These are phyloP conservation scores for Microcebus tavaratra DNA, from an alignment of 2,113 vertebrate genomes.

Conservation along the genomic window DNA sequence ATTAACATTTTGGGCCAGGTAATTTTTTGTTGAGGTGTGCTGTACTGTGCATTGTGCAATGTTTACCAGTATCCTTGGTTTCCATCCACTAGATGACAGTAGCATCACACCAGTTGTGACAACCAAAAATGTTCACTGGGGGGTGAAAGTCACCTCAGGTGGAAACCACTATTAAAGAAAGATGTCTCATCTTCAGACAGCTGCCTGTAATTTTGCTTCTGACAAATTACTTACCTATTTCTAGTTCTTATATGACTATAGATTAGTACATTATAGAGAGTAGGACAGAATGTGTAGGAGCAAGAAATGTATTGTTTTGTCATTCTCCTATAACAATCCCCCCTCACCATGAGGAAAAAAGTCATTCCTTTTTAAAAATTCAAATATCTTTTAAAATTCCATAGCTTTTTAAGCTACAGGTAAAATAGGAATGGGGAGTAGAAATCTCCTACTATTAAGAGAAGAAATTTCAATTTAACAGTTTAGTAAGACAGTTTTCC, in stretches of 20 bases:
- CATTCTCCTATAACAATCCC: neutral
- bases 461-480: constrained; percentile 18
- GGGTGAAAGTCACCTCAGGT: neutral
- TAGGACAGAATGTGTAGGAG: neutral
- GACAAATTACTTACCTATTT: neutral
- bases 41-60: neutral
- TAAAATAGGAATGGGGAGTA: neutral
- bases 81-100: neutral
- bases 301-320: neutral
- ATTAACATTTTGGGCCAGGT: neutral
- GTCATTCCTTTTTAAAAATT: neutral
- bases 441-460: constrained; percentile 17
- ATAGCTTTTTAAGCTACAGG: neutral
- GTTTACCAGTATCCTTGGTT: neutral
- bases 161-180: neutral
- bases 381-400: neutral
- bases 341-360: neutral
- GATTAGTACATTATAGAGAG: neutral
- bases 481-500: constrained; percentile 4
- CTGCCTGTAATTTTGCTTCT: neutral
- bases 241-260: neutral
- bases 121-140: neutral
- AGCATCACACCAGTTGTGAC: neutral
- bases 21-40: neutral
- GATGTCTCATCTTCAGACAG: neutral